phyloP scores from a whole-genome alignment of 2,888 invertebrate genomes.

The Venustoraphidia nigricollis region DNA sequence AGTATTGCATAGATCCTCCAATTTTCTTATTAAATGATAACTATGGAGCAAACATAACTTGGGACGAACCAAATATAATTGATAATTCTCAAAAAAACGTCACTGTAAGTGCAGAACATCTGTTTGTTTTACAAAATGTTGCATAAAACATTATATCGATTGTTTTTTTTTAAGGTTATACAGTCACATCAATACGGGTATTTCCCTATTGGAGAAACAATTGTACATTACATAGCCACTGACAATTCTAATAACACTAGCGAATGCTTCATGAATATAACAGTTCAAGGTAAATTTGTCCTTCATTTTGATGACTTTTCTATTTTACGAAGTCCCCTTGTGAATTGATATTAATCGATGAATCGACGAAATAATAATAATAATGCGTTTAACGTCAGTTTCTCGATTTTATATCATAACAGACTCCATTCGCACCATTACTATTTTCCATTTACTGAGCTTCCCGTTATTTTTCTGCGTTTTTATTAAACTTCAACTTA shows the following conservation, averaged over 20 bases:
- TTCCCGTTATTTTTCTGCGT: too few relatives aligned
- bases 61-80: constrained; percentile 39
- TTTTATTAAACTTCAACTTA: too few relatives aligned
- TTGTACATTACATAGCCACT: constrained; percentile 37
- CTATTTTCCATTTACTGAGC: too few relatives aligned
- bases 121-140: constrained; percentile 11
- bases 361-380: too few relatives aligned
- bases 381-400: too few relatives aligned
- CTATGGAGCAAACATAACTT: constrained; percentile 30
- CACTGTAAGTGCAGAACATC: constrained; percentile 16
- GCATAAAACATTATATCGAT: too few relatives aligned
- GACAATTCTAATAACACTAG: constrained; percentile 42
- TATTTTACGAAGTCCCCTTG: neutral
- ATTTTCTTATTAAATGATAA: constrained; percentile 24
- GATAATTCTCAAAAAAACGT: constrained; percentile 36
- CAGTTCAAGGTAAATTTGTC: constrained; percentile 33
- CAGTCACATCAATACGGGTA: constrained; percentile 24
- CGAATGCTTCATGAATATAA: constrained; percentile 40
- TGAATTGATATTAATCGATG: too few relatives aligned
- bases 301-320: neutral
- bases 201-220: constrained; percentile 37
- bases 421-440: too few relatives aligned
- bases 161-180: too few relatives aligned
- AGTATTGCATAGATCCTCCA: constrained; percentile 42
- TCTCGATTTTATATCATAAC: too few relatives aligned